Evolutionary conservation across 2,888 invertebrate species (phyloP).

Genomic region (Erynnis tages): DNA sequence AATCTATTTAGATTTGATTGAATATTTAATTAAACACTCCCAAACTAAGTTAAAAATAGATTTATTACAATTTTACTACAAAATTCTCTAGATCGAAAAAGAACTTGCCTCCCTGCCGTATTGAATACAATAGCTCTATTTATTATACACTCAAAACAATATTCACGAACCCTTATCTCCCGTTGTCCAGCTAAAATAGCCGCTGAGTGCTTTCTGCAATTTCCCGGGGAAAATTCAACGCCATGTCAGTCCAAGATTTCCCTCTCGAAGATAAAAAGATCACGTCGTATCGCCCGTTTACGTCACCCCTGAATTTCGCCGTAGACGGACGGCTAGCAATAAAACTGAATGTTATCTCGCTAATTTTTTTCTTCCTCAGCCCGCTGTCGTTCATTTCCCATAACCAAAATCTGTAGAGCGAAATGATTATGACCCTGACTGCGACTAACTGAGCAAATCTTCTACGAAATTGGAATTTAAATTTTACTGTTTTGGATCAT

Average conservation of each 20-base stretch:
- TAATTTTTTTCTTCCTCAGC: conserved; percentile 58
- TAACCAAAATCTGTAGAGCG: conserved; percentile 33
- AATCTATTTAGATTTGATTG: no score
- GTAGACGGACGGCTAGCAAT: conserved; percentile 57
- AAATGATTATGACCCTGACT: conserved; percentile 17
- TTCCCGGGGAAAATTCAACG: background rate
- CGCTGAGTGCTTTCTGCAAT: conserved; percentile 11
- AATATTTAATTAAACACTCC: no score
- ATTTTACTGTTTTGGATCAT: no score
- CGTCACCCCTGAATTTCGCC: conserved; percentile 56
- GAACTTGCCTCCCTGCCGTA: no score
- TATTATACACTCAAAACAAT: no score
- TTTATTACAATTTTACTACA: no score
- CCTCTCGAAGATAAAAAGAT: conserved; percentile 42
- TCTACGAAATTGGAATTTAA: background rate
- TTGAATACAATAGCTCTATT: no score
- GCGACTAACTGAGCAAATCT: background rate
- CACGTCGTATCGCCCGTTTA: conserved; percentile 47
- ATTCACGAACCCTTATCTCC: no score
- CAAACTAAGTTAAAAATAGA: no score
- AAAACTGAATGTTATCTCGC: conserved; percentile 67
- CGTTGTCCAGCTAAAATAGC: background rate
- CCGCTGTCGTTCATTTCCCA: conserved; percentile 40
- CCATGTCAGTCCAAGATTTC: conserved; percentile 3
- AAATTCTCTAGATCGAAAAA: no score